Evolutionary conservation across 1,140 invertebrate genomes (phyloP), one percentile per base, ranked within the genome.

Genomic region (Octopus bimaculoides): DNA sequence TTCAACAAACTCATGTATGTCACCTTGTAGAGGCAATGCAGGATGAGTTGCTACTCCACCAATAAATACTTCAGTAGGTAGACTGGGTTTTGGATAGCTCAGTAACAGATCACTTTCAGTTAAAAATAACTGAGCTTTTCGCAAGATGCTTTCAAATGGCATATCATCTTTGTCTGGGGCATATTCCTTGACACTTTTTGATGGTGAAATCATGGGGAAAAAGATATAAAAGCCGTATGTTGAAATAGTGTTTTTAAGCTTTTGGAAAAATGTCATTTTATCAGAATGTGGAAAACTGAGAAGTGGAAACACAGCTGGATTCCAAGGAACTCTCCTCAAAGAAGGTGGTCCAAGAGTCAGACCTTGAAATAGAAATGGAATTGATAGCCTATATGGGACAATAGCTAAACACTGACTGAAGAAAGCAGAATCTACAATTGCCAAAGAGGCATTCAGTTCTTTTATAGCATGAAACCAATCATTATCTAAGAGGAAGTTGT

Each of bases 11-110:
- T 66, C 74, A 17, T 78, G 5, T 17, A 81, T 26, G 5, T 80
- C 79, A 17, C 17, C n/a, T 12, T 78, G 79, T 41, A 83, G 75
- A 52, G 81, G 81, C 53, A 77, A 54, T 52, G 80, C 77, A 17
- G 82, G 82, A 4, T 54, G 20, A 41, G 80, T 69, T 14, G 80
- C 79, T 10, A 81, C 55, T 7, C 81, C 81, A n/a, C 80, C 82
- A 20, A 80, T 77, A 41, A 54, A 55, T 10, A 80, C 52, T 61
- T 52, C 66, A 77, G 78, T 79, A 17, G 80, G 80, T 9, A 79
- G 52, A 10, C 52, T 52, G 54, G 80, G 56, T 52, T 69, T 75
- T 9, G 80, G 77, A 69, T 78, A 81, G 14, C 77, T 66, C 14
- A 81, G 14, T 17, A 78, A 56, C 20, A 53, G 8, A 52, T 81